phyloP scores from a whole-genome alignment of 2,888 invertebrate genomes.

The Habroteleia sp. region DNA sequence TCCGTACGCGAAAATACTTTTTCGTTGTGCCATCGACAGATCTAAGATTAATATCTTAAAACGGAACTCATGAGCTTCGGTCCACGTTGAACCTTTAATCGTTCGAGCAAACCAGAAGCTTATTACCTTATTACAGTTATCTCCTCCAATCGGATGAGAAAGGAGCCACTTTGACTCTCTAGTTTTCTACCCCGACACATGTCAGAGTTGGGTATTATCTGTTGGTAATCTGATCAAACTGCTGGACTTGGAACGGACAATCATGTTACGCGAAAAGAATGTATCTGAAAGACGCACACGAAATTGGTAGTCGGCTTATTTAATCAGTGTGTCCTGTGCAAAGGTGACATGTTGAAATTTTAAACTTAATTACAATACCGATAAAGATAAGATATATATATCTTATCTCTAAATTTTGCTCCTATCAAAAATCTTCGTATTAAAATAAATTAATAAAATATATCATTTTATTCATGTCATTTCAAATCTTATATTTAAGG shows the following conservation, averaged over 20 bases:
- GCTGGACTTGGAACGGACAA: conserved; percentile 49
- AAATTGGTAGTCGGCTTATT: conserved; percentile 37
- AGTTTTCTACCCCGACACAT: conserved; percentile 46
- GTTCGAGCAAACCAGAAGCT: conserved; percentile 62
- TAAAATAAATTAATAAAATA: too few relatives aligned
- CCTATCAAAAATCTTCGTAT: too few relatives aligned
- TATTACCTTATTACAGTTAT: conserved; percentile 62
- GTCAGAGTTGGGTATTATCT: conserved; percentile 53
- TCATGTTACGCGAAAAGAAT: conserved; percentile 43
- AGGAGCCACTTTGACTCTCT: conserved; percentile 33
- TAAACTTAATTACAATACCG: conserved; percentile 8
- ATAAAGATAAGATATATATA: too few relatives aligned
- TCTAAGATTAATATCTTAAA: conserved; percentile 43
- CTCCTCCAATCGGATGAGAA: conserved; percentile 46
- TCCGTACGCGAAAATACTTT: conserved; percentile 32
- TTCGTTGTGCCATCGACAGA: conserved; percentile 46
- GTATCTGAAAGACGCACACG: conserved; percentile 27
- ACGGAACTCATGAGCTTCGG: conserved; percentile 13
- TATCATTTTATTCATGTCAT: too few relatives aligned
- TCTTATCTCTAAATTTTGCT: too few relatives aligned
- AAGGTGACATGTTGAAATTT: conserved; percentile 14
- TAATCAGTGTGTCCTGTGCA: conserved; percentile 14
- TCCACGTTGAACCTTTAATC: conserved; percentile 51
- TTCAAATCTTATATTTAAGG: too few relatives aligned
- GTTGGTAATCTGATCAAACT: conserved; percentile 56